Evolutionary conservation across 1,140 invertebrate genomes (phyloP).

Genomic region (Whitmania pigra): DNA sequence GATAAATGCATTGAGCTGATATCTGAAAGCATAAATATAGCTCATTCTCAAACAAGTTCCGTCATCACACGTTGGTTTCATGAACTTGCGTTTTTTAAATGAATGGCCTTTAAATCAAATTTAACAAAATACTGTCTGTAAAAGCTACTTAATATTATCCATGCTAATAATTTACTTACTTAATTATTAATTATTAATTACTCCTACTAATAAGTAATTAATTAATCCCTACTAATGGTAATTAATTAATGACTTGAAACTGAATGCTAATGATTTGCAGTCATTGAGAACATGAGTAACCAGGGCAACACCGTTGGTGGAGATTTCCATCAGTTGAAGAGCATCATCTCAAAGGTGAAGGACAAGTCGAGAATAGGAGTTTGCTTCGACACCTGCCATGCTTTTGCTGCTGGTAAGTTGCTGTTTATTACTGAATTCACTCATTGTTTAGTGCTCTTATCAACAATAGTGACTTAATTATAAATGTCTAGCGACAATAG

Average conservation of each 20-base stretch:
- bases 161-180: conserved; percentile 33
- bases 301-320: conserved; percentile 4
- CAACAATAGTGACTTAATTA: too few relatives aligned
- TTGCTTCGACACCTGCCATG: conserved; percentile 44
- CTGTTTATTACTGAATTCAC: too few relatives aligned
- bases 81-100: conserved; percentile 30
- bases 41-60: conserved; percentile 38
- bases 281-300: conserved; percentile 14
- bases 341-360: conserved; percentile 39
- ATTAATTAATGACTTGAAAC: background rate
- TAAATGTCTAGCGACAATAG: too few relatives aligned
- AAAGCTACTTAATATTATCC: conserved; percentile 46
- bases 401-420: conserved; percentile 40
- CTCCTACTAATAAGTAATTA: conserved; percentile 35
- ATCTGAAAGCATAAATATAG: conserved; percentile 45
- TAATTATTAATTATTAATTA: too few relatives aligned
- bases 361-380: conserved; percentile 40
- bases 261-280: background rate
- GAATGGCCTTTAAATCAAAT: conserved; percentile 46
- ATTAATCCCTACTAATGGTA: too few relatives aligned
- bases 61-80: conserved; percentile 33
- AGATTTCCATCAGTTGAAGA: conserved; percentile 36
- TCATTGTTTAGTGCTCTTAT: too few relatives aligned
- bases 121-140: conserved; percentile 44
- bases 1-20: conserved; percentile 43